These are phyloP conservation scores for Gryllus bimaculatus DNA, from an alignment of 1,140 invertebrate species.

Conservation along the genomic window DNA sequence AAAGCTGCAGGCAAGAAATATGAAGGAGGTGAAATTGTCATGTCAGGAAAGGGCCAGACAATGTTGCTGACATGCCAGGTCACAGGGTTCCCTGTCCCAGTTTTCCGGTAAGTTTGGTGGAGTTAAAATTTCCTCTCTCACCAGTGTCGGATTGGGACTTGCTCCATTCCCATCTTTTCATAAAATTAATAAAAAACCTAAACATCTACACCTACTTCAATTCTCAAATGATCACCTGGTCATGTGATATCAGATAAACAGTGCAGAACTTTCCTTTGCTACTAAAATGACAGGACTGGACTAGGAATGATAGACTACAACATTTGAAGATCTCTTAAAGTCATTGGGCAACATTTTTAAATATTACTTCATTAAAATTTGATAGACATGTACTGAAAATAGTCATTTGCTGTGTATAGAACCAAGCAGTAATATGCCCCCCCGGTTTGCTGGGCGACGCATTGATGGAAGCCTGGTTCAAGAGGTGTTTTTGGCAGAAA, in stretches of 20 bases:
- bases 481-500: slow-evolving; percentile 12
- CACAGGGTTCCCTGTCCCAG: slow-evolving; percentile 28
- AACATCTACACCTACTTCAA: no score
- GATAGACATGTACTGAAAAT: not conserved
- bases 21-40: slow-evolving; percentile 26
- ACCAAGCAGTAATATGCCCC: slow-evolving; percentile 42
- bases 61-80: slow-evolving; percentile 28
- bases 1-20: slow-evolving; percentile 26
- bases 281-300: no score
- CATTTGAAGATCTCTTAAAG: not conserved
- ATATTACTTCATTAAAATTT: not conserved
- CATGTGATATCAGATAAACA: no score
- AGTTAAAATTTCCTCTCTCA: not conserved
- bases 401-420: slow-evolving; percentile 31
- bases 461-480: slow-evolving; percentile 25
- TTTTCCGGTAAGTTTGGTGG: slow-evolving; percentile 27
- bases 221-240: no score
- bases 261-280: no score
- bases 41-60: slow-evolving; percentile 15
- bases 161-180: no score
- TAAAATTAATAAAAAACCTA: no score
- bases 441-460: slow-evolving; percentile 38
- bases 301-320: no score
- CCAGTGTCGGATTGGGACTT: not conserved
- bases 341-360: not conserved